Base-by-base conservation (phyloP, 2,797 vertebrate genomes). In the Melanotaenia nigrans region DNA sequence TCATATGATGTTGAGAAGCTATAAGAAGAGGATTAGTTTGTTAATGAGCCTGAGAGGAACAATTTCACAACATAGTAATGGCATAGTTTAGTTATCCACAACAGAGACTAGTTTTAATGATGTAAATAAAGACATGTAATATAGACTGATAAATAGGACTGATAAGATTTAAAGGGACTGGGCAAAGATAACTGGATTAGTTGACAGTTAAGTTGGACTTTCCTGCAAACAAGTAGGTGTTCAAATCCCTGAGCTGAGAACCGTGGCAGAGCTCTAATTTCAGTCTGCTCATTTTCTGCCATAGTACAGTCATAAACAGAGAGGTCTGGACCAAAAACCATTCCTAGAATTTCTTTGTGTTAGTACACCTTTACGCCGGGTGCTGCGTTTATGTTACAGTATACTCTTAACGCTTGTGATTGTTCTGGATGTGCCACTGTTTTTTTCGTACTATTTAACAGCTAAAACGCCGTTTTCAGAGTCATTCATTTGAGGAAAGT, bases 1-100 rank as follows among this genome's bases (percentile, higher is more conserved):
- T 87, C 60, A 70, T 80, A 83, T 68, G 70, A 79, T n/a, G 64
- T 7, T 71, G 40, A 78, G 81, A 69, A 79, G 68, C 75, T 68
- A 56, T 74, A 71, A 75, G 70, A 68, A 5, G 45, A 59, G 78
- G 77, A 88, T 85, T 79, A 76, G 42, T 54, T 61, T 8, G 28
- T 40, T 75, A 83, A 86, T 70, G 59, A 73, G 71, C 5, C 16
- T 66, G 77, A 84, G 76, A 77, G 36, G 72, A 85, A 80, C 57
- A 51, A 45, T 71, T 75, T 33, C 40, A 78, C 49, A 63, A 78
- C 63, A 82, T 81, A 68, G n/a, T 58, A 70, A 22, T 32, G 61
- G 60, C 38, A 54, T 33, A 67, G 61, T 24, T 53, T 22, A 53
- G 49, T 24, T 2, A 24, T 24, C 25, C 11, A 22, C 10, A 51